Evolutionary conservation across 2,113 vertebrate species (phyloP), one percentile per base, ranked within the genome.

Genomic region (Podocnemis expansa): DNA sequence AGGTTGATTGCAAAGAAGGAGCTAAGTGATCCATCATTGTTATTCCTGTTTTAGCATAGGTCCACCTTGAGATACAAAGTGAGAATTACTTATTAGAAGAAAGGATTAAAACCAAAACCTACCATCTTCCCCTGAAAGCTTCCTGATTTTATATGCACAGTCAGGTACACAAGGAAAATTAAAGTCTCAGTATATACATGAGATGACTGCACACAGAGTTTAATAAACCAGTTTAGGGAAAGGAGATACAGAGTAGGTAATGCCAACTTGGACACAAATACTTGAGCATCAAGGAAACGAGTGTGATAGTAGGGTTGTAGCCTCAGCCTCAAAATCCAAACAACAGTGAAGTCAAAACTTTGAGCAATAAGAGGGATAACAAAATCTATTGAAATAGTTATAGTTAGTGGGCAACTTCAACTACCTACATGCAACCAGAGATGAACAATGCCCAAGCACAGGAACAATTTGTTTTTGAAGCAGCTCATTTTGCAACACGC

Each of bases 171-270:
- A 2, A 0, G 31, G 52, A 76, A 58, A 7, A 16, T 31, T 1
- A 19, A 25, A 4, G 19, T 31, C 45, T 85, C 0, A 0, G 21
- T 2, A 1, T 12, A 10, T 24, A 5, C 14, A 56, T 25, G 24
- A 63, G 78, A 78, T 9, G 5, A 60, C 55, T 38, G 9, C 1
- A 16, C 3, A 54, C 60, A 11, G 3, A 2, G 4, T 34, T 60
- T 75, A 52, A 25, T 45, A 84, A 0, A 84, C 56, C 34, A 34
- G 5, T 54, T 56, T 25, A 4, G n/a, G 27, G 79, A 81, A 17
- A 24, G n/a, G n/a, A 80, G 79, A 80, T 80, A 25, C 3, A 54
- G 11, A 56, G 52, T 10, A 43, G 24, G 25, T 55, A 54, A n/a
- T 56, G n/a, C 41, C 54, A 54, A 56, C 27, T 5, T 10, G 13